Evolutionary conservation across 2,113 vertebrate genomes (phyloP), one percentile per base, ranked within the genome.

Genomic region (Acinonyx jubatus): DNA sequence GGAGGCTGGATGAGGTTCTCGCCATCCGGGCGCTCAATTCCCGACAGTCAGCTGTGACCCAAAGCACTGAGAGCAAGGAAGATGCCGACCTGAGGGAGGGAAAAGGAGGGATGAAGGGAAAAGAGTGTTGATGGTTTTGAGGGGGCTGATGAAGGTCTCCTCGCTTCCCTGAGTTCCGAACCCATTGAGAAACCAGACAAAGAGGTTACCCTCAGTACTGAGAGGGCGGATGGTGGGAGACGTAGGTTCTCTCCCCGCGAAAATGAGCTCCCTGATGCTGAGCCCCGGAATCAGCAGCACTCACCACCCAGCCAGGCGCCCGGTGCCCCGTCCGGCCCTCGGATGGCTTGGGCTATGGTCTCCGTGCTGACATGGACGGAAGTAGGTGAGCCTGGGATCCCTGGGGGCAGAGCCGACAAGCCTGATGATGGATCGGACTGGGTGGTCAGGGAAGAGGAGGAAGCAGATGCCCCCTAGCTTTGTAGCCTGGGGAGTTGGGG

Each of bases 81-180:
- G 45, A 45, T 8, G 45, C 45, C 45, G 45, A 45, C 45, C 7
- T 45, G 45, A 45, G 45, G 45, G 45, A 9, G 45, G 8, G 45
- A 45, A 45, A 45, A 45, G 45, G 45, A 45, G 45, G 45, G 7
- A 45, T 45, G 45, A 45, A 45, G 45, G 45, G 45, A 45, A 45
- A 8, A 45, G 45, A 45, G 25, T 38, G 8, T 18, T 29, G 31
- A 33, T 41, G 27, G 19, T 96, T 96, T 45, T 38, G 31, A 65
- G 82, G 21, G 82, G 5, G 41, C 0, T 45, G 25, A 19, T 3
- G 52, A 78, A 36, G 11, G 14, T 68, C 21, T 93, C 71, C 33
- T 38, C 23, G 94, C 45, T 61, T 92, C 33, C 48, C 61, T 90
- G 71, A 95, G 45, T 85, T 94, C 63, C 63, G 33, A 66, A 36